phyloP scores from a whole-genome alignment of 1,140 invertebrate genomes.

The Teleogryllus occipitalis region DNA sequence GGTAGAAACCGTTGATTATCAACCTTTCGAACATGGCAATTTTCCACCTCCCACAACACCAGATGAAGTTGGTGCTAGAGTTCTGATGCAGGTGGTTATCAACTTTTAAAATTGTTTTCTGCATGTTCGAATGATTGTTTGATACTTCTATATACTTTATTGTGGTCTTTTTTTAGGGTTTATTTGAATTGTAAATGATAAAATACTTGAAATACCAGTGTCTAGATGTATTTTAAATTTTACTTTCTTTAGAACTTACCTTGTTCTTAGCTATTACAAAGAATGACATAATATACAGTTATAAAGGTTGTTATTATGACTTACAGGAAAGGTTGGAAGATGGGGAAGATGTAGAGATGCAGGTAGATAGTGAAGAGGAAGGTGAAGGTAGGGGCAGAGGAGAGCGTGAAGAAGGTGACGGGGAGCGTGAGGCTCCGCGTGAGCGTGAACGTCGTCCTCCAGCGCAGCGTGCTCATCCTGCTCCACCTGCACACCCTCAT shows the following conservation, averaged over 20 bases:
- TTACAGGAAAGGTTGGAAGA: conserved; percentile 49
- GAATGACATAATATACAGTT: too few relatives aligned
- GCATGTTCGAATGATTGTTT: too few relatives aligned
- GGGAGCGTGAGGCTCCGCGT: conserved; percentile 15
- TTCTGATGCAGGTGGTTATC: conserved; percentile 70
- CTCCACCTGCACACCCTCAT: neutral
- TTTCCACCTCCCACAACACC: conserved; percentile 96
- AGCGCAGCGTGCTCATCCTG: neutral
- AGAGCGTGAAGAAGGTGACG: conserved; percentile 46
- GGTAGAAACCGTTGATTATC: conserved; percentile 98
- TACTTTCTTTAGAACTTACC: too few relatives aligned
- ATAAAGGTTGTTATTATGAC: neutral
- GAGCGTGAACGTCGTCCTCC: neutral
- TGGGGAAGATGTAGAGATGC: conserved; percentile 64
- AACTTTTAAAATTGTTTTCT: neutral
- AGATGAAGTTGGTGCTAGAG: conserved; percentile 89
- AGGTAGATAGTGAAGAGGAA: conserved; percentile 54
- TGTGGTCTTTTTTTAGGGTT: too few relatives aligned
- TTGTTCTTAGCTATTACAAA: too few relatives aligned
- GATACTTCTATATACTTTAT: too few relatives aligned
- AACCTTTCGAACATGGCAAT: conserved; percentile 89
- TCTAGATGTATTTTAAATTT: too few relatives aligned
- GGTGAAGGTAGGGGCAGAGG: conserved; percentile 42
- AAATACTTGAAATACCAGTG: too few relatives aligned
- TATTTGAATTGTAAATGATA: too few relatives aligned